A percentile compares a stretch with the other conserved stretches of the same genome.
phyloP scores from a whole-genome alignment of 2,113 vertebrate species.

The Vireo altiloquus region DNA sequence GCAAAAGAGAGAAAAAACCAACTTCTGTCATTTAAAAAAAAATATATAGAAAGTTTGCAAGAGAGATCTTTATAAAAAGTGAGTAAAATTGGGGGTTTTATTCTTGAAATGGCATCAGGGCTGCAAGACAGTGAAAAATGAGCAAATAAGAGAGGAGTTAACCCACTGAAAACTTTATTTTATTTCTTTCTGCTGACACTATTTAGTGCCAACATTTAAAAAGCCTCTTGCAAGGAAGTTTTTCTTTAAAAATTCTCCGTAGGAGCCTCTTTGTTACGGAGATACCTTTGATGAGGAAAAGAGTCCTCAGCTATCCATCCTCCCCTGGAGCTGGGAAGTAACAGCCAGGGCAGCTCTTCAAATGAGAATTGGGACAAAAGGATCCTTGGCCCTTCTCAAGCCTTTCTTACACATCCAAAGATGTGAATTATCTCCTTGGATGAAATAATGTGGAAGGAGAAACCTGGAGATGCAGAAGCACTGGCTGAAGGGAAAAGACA shows the following conservation, averaged over 20 bases:
- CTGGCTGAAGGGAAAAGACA: background rate
- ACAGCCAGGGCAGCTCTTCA: background rate
- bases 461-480: rapidly evolving
- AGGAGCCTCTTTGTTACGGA: background rate
- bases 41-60: background rate
- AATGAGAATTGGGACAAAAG: background rate
- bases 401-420: background rate
- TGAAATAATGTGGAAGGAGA: background rate
- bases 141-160: background rate
- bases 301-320: background rate
- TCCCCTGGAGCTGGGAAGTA: background rate
- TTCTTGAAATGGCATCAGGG: background rate
- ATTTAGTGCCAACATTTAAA: background rate
- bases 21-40: background rate
- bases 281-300: background rate
- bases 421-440: too few relatives aligned
- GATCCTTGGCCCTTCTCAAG: background rate
- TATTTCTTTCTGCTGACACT: background rate
- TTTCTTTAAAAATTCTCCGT: background rate
- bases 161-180: background rate
- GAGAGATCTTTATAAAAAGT: background rate
- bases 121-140: background rate
- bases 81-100: background rate
- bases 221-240: background rate
- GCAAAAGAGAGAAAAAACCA: background rate